Evolutionary conservation across 2,797 vertebrate species (phyloP).

Genomic region (Halcyon smyrnensis): DNA sequence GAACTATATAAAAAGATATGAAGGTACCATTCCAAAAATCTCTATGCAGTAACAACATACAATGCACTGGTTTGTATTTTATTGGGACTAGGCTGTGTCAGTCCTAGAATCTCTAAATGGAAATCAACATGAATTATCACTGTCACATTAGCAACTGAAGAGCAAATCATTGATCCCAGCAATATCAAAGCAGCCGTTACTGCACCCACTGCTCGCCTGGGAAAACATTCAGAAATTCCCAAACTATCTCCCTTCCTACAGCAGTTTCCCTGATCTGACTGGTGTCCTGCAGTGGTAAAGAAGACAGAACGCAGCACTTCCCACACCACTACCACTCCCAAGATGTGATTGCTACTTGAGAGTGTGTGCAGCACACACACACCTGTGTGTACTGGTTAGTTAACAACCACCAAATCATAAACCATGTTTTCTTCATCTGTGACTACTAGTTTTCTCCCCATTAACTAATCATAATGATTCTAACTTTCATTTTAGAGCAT

Average conservation of each 20-base stretch:
- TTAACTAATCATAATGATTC: not conserved
- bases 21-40: not conserved
- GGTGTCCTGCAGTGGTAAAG: not conserved
- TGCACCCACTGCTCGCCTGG: not conserved
- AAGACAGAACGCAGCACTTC: not conserved
- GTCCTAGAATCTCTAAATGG: not conserved
- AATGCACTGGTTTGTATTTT: not conserved
- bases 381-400: not conserved
- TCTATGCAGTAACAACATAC: not conserved
- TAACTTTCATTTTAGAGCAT: not conserved
- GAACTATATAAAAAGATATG: not conserved
- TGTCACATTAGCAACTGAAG: not conserved
- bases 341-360: rapidly evolving
- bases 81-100: not conserved
- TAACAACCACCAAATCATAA: not conserved
- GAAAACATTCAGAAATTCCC: not conserved
- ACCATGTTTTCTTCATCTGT: not conserved
- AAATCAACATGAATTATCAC: not conserved
- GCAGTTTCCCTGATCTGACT: not conserved
- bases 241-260: not conserved
- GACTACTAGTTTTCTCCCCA: not conserved
- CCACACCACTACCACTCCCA: not conserved
- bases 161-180: not conserved
- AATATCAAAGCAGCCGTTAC: not conserved
- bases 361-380: not conserved